A percentile compares a stretch with the other conserved stretches of the same genome.
Conservation (phyloP, 2,888 invertebrate species). For the Taphrorychus bicolor region DNA sequence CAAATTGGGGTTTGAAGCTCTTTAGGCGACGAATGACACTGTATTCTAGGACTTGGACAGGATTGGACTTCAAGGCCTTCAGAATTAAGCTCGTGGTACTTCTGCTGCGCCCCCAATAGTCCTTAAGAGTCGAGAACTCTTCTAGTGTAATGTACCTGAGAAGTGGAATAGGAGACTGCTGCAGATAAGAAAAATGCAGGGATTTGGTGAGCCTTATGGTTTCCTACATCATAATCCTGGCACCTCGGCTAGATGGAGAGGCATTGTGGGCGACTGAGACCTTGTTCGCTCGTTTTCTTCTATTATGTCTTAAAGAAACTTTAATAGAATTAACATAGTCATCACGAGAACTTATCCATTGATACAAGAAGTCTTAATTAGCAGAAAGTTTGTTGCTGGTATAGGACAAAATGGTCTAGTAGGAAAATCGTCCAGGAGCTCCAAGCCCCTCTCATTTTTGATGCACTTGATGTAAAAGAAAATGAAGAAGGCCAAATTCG, state of each 20-base stretch:
- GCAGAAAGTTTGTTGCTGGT: constrained; percentile 43
- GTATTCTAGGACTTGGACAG: constrained; percentile 65
- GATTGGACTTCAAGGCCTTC: constrained; percentile 65
- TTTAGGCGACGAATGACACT: constrained; percentile 49
- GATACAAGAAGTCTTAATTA: constrained; percentile 50
- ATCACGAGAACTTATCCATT: constrained; percentile 27
- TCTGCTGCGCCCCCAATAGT: constrained; percentile 48
- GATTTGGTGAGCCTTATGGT: constrained; percentile 75
- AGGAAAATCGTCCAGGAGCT: constrained; percentile 54
- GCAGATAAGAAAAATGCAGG: constrained; percentile 58
- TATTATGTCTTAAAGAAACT: constrained; percentile 41
- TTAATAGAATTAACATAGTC: neutral
- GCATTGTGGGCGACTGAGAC: constrained; percentile 82
- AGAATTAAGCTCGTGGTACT: constrained; percentile 56
- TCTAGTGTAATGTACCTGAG: constrained; percentile 62
- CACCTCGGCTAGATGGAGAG: constrained; percentile 75
- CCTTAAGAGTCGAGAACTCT: constrained; percentile 54
- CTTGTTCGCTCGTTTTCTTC: constrained; percentile 65
- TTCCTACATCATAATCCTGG: constrained; percentile 77
- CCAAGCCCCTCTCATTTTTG: no score
- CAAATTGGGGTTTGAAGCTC: constrained; percentile 61
- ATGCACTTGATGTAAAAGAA: constrained; percentile 74
- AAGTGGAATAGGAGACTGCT: constrained; percentile 50
- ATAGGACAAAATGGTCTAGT: constrained; percentile 57
- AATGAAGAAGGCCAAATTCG: constrained; percentile 74